A percentile compares a stretch with the other conserved stretches of the same genome.
These are phyloP conservation scores for Caenorhabditis uteleia DNA, from an alignment of 2,888 invertebrate species.

Conservation along the genomic window DNA sequence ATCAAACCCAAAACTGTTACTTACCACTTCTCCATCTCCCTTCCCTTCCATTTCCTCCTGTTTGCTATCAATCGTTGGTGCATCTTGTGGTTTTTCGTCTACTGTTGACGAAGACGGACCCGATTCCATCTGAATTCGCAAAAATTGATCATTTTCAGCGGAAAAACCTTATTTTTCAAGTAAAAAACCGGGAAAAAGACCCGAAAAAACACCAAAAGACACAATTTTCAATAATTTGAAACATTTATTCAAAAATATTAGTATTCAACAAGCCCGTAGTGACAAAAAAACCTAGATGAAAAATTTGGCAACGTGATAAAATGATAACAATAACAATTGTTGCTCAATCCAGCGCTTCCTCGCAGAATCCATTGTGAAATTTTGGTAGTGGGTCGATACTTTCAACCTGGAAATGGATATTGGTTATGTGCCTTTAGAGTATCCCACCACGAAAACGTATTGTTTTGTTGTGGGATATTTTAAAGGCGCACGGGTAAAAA, in stretches of 20 bases:
- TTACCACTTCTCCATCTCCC: no score
- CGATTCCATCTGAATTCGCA: no score
- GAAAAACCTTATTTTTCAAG: background rate
- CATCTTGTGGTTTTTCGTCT: no score
- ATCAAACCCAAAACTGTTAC: no score
- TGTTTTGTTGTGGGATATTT: no score
- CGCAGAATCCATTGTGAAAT: constrained; percentile 33
- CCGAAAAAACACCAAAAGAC: background rate
- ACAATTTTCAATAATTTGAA: constrained; percentile 5
- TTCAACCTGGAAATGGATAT: constrained; percentile 15
- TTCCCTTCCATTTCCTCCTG: no score
- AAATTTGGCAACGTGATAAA: constrained; percentile 1
- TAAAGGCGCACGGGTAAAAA: no score
- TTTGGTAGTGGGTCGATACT: background rate
- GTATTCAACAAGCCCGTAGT: background rate
- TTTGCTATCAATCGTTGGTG: no score
- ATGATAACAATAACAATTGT: background rate
- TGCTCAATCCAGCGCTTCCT: constrained; percentile 30
- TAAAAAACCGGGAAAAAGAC: background rate
- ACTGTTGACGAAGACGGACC: no score
- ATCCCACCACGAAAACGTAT: no score
- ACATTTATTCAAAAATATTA: background rate
- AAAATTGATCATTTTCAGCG: no score
- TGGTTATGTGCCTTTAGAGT: no score
- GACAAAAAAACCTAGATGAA: background rate